Percentiles rank a stretch among this genome's conserved stretches.
phyloP scores from a whole-genome alignment of 2,888 invertebrate genomes.

The Drosophila heteroneura region DNA sequence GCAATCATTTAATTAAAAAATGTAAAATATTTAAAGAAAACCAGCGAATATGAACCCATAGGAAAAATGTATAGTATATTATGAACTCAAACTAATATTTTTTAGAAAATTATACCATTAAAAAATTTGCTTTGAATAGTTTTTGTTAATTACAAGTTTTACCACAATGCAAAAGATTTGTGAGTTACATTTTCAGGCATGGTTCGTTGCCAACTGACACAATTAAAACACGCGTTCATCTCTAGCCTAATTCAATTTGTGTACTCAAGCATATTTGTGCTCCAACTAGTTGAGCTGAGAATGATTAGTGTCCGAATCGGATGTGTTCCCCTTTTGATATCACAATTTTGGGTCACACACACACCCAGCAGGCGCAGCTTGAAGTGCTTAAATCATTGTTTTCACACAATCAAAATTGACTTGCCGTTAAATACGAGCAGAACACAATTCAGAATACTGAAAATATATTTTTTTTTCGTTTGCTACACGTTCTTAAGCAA shows the following conservation, averaged over 20 bases:
- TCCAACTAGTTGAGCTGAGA: constrained; percentile 4
- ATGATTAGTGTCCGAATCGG: constrained; percentile 1
- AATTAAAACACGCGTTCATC: background rate
- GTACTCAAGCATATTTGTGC: background rate
- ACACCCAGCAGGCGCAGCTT: constrained; percentile 19
- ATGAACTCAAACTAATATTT: background rate
- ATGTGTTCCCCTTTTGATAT: background rate
- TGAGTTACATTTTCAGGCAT: background rate
- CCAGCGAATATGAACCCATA: background rate
- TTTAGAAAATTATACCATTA: background rate
- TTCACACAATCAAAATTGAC: constrained; percentile 7
- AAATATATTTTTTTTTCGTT: constrained; percentile 11
- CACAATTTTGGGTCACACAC: background rate
- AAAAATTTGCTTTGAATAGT: background rate
- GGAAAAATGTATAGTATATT: background rate
- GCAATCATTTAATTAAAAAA: too few species aligned
- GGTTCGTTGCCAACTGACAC: background rate
- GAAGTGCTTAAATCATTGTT: background rate
- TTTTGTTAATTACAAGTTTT: background rate
- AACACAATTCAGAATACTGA: constrained; percentile 4
- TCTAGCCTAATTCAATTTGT: constrained; percentile 1
- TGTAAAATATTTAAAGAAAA: background rate
- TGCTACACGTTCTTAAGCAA: constrained; percentile 9
- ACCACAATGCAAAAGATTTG: background rate
- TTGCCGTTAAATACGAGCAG: constrained; percentile 7